Evolutionary conservation across 2,113 vertebrate genomes (phyloP).

Genomic region (Tinamus guttatus): DNA sequence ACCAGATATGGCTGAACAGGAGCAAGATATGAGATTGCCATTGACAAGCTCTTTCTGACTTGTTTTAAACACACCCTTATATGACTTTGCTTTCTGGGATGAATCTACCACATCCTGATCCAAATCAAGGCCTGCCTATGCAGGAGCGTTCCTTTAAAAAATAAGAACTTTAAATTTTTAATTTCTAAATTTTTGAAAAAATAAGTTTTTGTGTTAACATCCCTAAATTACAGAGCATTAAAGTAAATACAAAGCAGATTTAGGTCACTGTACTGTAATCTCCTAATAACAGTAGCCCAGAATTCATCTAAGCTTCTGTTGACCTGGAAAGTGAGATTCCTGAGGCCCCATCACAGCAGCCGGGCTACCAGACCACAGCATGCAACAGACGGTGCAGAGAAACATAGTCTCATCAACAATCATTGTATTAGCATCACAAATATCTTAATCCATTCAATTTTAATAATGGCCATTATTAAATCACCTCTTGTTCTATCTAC

Average conservation of each 20-base stretch:
- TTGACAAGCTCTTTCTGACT: neutral
- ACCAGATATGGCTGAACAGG: neutral
- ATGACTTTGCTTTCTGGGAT: neutral
- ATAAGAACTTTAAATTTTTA: neutral
- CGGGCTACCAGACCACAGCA: neutral
- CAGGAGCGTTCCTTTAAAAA: neutral
- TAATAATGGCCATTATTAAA: neutral
- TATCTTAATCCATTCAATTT: neutral
- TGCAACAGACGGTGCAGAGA: neutral
- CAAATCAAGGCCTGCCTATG: neutral
- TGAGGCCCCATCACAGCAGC: neutral
- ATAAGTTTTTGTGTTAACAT: neutral
- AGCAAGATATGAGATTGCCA: neutral
- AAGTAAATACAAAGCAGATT: neutral
- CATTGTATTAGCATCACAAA: neutral
- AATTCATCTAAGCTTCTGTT: neutral
- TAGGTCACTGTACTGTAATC: neutral
- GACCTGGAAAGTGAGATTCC: neutral
- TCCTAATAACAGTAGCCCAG: neutral
- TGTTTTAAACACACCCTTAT: neutral
- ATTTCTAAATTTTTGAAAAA: too few relatives aligned
- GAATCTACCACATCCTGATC: neutral
- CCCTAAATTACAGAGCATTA: neutral
- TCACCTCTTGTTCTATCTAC: neutral
- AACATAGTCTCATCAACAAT: neutral